A percentile compares a stretch with the other conserved stretches of the same genome.
These are phyloP conservation scores for Platycheirus albimanus DNA, from an alignment of 2,888 invertebrate species.

Conservation along the genomic window DNA sequence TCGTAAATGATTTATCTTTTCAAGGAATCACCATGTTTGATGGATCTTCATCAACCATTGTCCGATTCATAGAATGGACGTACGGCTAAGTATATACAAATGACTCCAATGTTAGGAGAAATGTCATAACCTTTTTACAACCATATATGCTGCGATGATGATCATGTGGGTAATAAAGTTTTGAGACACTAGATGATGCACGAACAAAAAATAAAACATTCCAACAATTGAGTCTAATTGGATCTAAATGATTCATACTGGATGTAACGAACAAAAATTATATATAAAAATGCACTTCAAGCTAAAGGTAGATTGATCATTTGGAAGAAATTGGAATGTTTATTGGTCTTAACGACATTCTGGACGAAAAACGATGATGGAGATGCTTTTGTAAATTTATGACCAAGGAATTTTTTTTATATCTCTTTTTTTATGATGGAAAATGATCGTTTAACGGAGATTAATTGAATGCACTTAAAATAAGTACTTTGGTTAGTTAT, in stretches of 20 bases:
- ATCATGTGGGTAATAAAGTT: constrained; percentile 45
- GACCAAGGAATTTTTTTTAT: constrained; percentile 21
- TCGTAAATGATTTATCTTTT: constrained; percentile 27
- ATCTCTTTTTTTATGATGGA: constrained; percentile 29
- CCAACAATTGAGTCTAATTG: constrained; percentile 70
- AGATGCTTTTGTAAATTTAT: constrained; percentile 13
- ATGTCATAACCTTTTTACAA: constrained; percentile 59
- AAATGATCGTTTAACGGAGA: constrained; percentile 50
- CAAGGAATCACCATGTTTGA: constrained; percentile 52
- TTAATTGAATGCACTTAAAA: constrained; percentile 37
- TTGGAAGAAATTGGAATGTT: constrained; percentile 39
- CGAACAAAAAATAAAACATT: background rate
- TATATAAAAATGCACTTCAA: constrained; percentile 36
- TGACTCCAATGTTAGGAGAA: constrained; percentile 32
- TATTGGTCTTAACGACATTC: constrained; percentile 28
- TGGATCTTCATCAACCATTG: constrained; percentile 32
- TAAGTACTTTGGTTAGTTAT: too few relatives aligned
- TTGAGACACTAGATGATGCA: constrained; percentile 1
- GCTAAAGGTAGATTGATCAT: constrained; percentile 2
- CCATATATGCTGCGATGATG: constrained; percentile 21
- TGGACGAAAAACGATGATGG: background rate
- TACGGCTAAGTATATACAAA: constrained; percentile 34
- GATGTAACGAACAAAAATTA: constrained; percentile 8
- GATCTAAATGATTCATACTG: constrained; percentile 64
- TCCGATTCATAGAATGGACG: constrained; percentile 25